Evolutionary conservation across 2,888 invertebrate species (phyloP), one percentile per base, ranked within the genome.

Genomic region (Dysmachus trigonus): DNA sequence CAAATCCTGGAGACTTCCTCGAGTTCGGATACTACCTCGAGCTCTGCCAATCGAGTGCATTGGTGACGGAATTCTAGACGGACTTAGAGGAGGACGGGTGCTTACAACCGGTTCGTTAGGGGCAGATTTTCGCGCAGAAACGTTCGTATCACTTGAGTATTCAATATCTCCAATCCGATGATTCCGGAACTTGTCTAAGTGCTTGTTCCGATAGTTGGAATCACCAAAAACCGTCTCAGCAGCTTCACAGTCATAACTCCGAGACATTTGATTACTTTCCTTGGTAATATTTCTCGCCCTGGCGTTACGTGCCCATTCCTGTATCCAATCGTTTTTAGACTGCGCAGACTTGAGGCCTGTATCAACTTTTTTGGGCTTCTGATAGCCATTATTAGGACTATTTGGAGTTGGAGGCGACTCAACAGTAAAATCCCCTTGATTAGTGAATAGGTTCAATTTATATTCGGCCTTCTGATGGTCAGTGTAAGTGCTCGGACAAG

Each of bases 61-160:
- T 4, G 96, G 96, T 84, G 96, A 96, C 2, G 96, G 96, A 90
- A 96, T 96, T 91, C 96, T 96, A 2, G 95, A 94, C 18, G 95
- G 94, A 62, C 94, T 94, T 86, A 92, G 90, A 1, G 92, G 92
- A 15, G 92, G 92, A 4, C 89, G 89, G 15, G 79, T 76, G 47
- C 51, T 86, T 8, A 86, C 22, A n/a, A 71, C 22, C 53, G 76
- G 38, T 27, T 86, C 86, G 27, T 84, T 79, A 41, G 41, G 30
- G 22, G 62, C 47, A 53, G 47, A 22, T n/a, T 31, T 38, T 22
- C 47, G 81, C 18, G 62, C 15, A 2, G 85, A 87, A 76, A 79
- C 87, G 85, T 76, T 88, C 18, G 91, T 91, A 89, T 92, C 92
- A 88, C 91, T 92, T 53, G 91, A 89, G 88, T 92, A 92, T 86